A percentile compares a stretch with the other conserved stretches of the same genome.
These are phyloP conservation scores for Atta cephalotes DNA, from an alignment of 1,140 invertebrate species.

Conservation along the genomic window DNA sequence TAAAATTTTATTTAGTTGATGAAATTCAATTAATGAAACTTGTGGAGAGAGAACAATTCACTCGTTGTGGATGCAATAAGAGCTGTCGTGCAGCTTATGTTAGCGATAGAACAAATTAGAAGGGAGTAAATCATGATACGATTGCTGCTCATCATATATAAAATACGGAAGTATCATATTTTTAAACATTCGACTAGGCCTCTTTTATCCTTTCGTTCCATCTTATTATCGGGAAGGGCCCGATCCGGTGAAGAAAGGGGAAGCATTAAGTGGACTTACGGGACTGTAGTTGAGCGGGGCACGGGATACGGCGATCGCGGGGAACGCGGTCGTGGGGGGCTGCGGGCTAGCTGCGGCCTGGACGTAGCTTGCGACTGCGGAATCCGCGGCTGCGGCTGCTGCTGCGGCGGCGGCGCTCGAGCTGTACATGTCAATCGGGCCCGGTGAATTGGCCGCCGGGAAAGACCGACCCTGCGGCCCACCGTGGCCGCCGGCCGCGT, in stretches of 20 bases:
- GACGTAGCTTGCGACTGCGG: slow-evolving; percentile 93
- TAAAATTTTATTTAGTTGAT: slow-evolving; percentile 17
- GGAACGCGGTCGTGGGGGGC: slow-evolving; percentile 93
- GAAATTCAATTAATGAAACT: background rate
- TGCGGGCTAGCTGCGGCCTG: slow-evolving; percentile 95
- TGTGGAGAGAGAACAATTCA: background rate
- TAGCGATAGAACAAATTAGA: background rate
- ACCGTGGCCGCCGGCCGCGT: no score
- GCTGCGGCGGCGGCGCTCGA: slow-evolving; percentile 37
- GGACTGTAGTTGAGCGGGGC: slow-evolving; percentile 96
- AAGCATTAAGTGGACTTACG: slow-evolving; percentile 88
- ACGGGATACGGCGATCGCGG: slow-evolving; percentile 95
- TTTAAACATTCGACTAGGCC: background rate
- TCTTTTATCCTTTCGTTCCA: slow-evolving; percentile 43
- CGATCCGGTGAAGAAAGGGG: slow-evolving; percentile 13
- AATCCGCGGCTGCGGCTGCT: slow-evolving; percentile 85
- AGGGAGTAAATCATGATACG: background rate
- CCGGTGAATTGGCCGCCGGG: no score
- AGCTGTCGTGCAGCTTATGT: background rate
- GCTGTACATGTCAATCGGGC: no score
- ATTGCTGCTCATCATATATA: background rate
- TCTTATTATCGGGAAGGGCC: slow-evolving; percentile 17
- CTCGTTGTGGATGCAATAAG: background rate
- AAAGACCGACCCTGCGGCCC: no score
- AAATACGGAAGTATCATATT: background rate